Base-by-base conservation (phyloP, 2,888 invertebrate species). In the Drosophila sordidula region DNA sequence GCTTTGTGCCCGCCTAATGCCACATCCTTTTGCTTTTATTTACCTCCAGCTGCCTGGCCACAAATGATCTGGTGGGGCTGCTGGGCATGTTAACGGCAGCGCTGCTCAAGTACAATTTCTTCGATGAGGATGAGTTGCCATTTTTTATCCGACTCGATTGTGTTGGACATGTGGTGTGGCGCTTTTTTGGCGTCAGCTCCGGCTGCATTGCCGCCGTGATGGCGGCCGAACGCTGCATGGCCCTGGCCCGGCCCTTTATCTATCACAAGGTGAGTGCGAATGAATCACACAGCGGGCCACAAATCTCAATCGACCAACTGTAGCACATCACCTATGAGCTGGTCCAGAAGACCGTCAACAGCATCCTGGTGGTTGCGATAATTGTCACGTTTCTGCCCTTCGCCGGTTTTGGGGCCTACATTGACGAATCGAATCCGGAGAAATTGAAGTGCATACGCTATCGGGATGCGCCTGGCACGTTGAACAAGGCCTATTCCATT, bases 141-240 rank as follows among this genome's bases (percentile, higher is more conserved):
- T 72, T 81, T n/a, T 89, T 90, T 39, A 76, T 84, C 39, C 82
- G 74, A 75, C 90, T 73, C 90, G 92, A 89, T 89, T 93, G 92
- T 65, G 74, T 89, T 45, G 89, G 89, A 1, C 88, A 96, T 75
- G 96, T 97, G 6, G 93, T 96, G 56, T 95, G 96, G 93, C 94
- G 97, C 66, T 95, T 95, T 78, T 97, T 97, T 92, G 97, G 97
- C 50, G 93, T 97, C 65, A 96, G 96, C 88, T 97, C 97, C 78
- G 97, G 97, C 44, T 96, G 96, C 92, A 96, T 97, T 83, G 97
- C 97, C 22, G 95, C 96, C 89, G 95, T 97, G 62, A 97, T 97
- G 97, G 97, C 97, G 11, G 94, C 95, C 36, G 97, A 97, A 92
- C 93, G 97, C 76, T 97, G 96, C 95, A 93, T 97, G 89, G 97